These are phyloP conservation scores for Labeo catla DNA, from an alignment of 2,113 vertebrate species.

Conservation along the genomic window DNA sequence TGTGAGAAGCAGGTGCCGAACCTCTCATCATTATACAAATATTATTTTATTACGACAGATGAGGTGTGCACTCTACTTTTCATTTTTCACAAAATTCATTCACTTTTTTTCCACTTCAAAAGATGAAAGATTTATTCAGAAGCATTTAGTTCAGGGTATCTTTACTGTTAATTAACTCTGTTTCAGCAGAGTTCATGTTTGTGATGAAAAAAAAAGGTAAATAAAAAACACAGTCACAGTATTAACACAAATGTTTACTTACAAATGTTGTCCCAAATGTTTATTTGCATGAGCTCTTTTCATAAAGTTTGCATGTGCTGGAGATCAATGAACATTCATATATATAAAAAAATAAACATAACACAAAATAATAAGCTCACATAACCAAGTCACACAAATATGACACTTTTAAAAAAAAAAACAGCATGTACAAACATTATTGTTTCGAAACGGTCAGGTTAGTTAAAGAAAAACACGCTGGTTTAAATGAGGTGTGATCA, in stretches of 20 bases:
- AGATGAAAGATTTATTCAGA: not conserved
- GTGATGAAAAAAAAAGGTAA: not conserved
- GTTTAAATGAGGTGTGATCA: not conserved
- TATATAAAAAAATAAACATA: not conserved
- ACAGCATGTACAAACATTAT: not conserved
- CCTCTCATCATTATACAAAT: not conserved
- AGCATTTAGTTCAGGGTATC: not conserved
- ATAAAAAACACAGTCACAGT: not conserved
- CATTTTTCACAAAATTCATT: not conserved
- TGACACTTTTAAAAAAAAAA: not conserved
- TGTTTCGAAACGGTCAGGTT: not conserved
- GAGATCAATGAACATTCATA: not conserved
- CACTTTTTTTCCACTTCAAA: not conserved
- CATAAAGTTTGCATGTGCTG: not conserved
- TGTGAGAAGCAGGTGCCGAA: not conserved
- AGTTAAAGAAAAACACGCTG: not conserved
- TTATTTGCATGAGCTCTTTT: slow-evolving; percentile 6
- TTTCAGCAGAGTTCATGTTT: too few species aligned
- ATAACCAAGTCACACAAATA: not conserved
- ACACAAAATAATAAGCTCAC: not conserved
- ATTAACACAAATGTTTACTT: too few species aligned
- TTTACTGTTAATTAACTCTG: not conserved
- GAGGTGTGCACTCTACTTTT: not conserved
- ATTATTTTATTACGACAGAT: not conserved
- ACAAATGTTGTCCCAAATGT: not conserved